These are phyloP conservation scores for Diadegma fenestrale DNA, from an alignment of 2,888 invertebrate species.

Conservation along the genomic window DNA sequence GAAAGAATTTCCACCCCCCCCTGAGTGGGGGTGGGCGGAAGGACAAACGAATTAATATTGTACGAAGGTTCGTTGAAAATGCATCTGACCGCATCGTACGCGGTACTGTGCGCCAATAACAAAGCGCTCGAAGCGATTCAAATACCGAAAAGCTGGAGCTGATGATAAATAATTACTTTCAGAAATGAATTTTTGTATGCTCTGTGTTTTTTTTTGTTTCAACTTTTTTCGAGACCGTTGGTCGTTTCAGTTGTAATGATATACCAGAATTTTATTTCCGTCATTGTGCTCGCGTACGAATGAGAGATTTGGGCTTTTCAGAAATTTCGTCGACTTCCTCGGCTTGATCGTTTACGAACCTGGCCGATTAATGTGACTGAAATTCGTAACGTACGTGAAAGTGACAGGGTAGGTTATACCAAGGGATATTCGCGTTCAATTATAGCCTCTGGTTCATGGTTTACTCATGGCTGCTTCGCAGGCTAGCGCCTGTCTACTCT, in stretches of 20 bases:
- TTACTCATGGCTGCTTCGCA: conserved; percentile 60
- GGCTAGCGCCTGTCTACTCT: conserved; percentile 56
- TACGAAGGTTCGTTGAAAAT: conserved; percentile 1
- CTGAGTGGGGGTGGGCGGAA: too few species aligned
- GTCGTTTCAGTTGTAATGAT: neutral
- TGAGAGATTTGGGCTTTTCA: neutral
- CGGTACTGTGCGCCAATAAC: neutral
- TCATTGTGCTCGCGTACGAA: neutral
- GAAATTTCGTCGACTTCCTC: conserved; percentile 8
- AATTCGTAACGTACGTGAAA: conserved; percentile 23
- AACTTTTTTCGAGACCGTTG: neutral
- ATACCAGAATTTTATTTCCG: neutral
- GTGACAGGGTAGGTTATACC: conserved; percentile 13
- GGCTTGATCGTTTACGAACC: neutral
- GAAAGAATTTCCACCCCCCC: too few species aligned
- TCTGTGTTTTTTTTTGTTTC: neutral
- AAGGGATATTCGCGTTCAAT: conserved; percentile 13
- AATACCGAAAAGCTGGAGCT: neutral
- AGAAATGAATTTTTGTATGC: neutral
- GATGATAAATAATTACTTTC: neutral
- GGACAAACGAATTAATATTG: neutral
- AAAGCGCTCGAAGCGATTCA: conserved; percentile 8
- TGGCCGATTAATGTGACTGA: conserved; percentile 4
- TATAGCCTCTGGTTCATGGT: conserved; percentile 46
- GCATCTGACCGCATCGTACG: neutral